Conservation (phyloP, 2,888 invertebrate species). For the Celastrina argiolus region DNA sequence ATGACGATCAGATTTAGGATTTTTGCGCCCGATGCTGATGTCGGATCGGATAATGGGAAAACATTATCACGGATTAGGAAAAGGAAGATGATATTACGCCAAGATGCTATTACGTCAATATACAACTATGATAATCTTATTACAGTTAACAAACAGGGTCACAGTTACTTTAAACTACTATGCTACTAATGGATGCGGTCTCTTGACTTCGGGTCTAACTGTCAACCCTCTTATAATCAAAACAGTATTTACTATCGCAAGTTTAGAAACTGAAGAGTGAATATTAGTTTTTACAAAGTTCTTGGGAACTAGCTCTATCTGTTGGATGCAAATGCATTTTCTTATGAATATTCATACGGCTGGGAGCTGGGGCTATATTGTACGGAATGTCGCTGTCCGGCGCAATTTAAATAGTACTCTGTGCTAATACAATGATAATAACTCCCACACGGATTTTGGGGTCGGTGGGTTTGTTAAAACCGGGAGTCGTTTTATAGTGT, state of each 20-base stretch:
- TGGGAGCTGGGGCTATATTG: too few relatives aligned
- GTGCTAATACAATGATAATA: too few relatives aligned
- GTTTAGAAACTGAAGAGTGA: not conserved
- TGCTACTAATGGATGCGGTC: slow-evolving; percentile 13
- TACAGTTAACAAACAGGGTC: slow-evolving; percentile 7
- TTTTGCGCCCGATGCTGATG: too few relatives aligned
- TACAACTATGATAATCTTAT: not conserved
- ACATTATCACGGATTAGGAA: too few relatives aligned
- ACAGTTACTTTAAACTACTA: not conserved
- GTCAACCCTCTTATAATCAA: slow-evolving; percentile 13
- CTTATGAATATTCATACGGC: slow-evolving; percentile 4
- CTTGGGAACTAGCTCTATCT: not conserved
- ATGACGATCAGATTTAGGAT: too few relatives aligned
- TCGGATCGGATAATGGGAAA: too few relatives aligned
- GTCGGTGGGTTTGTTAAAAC: too few relatives aligned
- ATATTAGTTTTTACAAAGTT: not conserved
- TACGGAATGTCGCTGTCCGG: too few relatives aligned
- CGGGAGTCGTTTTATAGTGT: too few relatives aligned
- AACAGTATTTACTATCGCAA: slow-evolving; percentile 15
- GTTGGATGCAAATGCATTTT: slow-evolving; percentile 1
- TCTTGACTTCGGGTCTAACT: not conserved
- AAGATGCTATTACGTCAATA: not conserved
- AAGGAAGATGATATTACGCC: too few relatives aligned
- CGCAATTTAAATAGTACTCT: too few relatives aligned
- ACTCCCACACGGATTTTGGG: too few relatives aligned